Base-by-base conservation (phyloP, 2,888 invertebrate genomes). In the Oxyteleia sp. region DNA sequence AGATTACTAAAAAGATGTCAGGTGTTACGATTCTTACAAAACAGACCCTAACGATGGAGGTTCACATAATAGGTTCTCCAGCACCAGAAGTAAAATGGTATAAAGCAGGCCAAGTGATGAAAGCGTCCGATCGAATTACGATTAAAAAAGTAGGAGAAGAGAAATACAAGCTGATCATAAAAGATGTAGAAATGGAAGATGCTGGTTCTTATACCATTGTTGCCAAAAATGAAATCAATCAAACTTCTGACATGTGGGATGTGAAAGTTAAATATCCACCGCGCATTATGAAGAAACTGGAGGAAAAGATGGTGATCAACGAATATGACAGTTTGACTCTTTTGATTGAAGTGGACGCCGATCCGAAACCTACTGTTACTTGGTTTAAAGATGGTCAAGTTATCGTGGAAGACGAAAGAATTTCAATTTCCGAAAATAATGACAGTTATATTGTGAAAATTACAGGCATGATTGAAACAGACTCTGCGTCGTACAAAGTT, bases 191-290 rank as follows among this genome's bases (percentile, higher is more conserved):
- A 88, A 94, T 97, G 59, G 96, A 96, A 0, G 98, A 99, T 91
- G 95, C 96, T 11, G 99, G 98, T 1, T 97, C 97, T 0, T 99
- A 98, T 93, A 98, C 98, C 0, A 95, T 98, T 2, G 96, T 97
- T 0, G 98, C 97, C 0, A 95, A 96, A 74, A 98, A 98, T 90
- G 97, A 98, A 88, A 94, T 98, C 86, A 97, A 97, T 89, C 98
- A 98, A 93, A 97, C 98, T 78, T 97, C 98, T 0, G 97, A 98
- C 91, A 97, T 97, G 93, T 98, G 98, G 96, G 97, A 97, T 89
- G 95, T 98, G 90, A 96, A 96, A 41, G 97, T 98, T 61, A 96
- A 96, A 89, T 96, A 97, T 66, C 96, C 97, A 85, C 97, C 97
- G 0, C 95, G 95, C 86, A 95, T 98, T 85, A 94, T 95, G 26